Evolutionary conservation across 2,113 vertebrate genomes (phyloP).

Genomic region (Gambusia affinis): DNA sequence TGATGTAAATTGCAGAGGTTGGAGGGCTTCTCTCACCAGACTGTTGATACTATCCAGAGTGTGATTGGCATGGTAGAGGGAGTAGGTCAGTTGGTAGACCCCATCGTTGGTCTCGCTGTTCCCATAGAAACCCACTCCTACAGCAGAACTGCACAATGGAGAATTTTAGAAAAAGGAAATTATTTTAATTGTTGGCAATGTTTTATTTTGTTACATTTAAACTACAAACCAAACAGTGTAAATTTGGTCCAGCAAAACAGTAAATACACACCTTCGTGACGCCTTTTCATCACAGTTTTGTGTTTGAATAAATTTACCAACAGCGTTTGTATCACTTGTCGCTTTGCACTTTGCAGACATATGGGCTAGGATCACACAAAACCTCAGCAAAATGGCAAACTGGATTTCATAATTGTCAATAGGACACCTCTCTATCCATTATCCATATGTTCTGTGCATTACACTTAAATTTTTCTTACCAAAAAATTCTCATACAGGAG

Average conservation of each 20-base stretch:
- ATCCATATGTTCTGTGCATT: slow-evolving; percentile 20
- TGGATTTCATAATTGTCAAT: neutral
- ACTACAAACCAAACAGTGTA: neutral
- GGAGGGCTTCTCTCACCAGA: slow-evolving; percentile 83
- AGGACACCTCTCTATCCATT: neutral
- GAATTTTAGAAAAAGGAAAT: slow-evolving; percentile 22
- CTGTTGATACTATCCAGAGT: slow-evolving; percentile 86
- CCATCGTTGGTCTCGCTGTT: slow-evolving; percentile 98
- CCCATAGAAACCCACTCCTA: slow-evolving; percentile 96
- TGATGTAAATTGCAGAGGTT: neutral
- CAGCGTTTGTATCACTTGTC: neutral
- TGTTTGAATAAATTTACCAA: neutral
- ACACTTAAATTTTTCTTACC: neutral
- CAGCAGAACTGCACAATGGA: slow-evolving; percentile 83
- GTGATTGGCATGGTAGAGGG: slow-evolving; percentile 91
- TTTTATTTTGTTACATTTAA: neutral
- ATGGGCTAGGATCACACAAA: neutral
- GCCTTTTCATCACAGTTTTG: neutral
- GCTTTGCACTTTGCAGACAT: neutral
- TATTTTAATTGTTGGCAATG: neutral
- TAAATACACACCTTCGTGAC: neutral
- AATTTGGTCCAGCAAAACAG: neutral
- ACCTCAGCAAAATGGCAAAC: neutral
- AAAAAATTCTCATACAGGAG: neutral
- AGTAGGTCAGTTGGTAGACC: slow-evolving; percentile 92